Evolutionary conservation across 2,888 invertebrate genomes (phyloP).

Genomic region (Drosophila acutilabella): DNA sequence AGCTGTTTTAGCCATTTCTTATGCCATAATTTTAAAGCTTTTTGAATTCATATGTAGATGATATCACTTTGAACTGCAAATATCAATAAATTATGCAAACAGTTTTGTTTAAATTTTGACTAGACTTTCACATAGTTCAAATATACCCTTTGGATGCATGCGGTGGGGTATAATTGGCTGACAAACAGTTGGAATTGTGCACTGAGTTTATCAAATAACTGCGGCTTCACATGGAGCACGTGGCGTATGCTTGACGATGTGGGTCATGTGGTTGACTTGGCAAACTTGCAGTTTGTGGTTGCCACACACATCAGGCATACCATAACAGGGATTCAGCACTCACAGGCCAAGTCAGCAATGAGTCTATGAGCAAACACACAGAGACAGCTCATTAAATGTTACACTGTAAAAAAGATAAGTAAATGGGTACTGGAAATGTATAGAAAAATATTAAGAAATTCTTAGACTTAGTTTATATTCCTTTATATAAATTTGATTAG

Average conservation of each 20-base stretch:
- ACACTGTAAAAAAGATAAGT: not conserved
- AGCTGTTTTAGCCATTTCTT: too few relatives aligned
- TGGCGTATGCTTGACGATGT: slow-evolving; percentile 27
- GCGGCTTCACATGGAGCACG: slow-evolving; percentile 20
- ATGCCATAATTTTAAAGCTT: too few relatives aligned
- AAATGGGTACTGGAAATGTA: not conserved
- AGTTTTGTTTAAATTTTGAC: not conserved
- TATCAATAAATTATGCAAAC: not conserved
- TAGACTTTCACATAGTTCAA: not conserved
- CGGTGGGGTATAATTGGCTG: slow-evolving; percentile 12
- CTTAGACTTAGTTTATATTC: too few relatives aligned
- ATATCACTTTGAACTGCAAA: too few relatives aligned
- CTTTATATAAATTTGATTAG: too few relatives aligned
- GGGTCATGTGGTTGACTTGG: slow-evolving; percentile 43
- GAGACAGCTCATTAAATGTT: slow-evolving; percentile 40
- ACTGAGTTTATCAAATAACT: slow-evolving; percentile 6
- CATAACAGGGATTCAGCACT: not conserved
- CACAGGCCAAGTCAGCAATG: not conserved
- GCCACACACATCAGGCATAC: slow-evolving; percentile 22
- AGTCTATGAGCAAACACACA: slow-evolving; percentile 35
- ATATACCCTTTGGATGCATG: not conserved
- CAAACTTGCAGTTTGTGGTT: slow-evolving; percentile 60
- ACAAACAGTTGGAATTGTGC: slow-evolving; percentile 25
- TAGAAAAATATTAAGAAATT: not conserved
- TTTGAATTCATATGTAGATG: too few relatives aligned